phyloP scores from a whole-genome alignment of 2,113 vertebrate species.

The Protomyctophum bolini region DNA sequence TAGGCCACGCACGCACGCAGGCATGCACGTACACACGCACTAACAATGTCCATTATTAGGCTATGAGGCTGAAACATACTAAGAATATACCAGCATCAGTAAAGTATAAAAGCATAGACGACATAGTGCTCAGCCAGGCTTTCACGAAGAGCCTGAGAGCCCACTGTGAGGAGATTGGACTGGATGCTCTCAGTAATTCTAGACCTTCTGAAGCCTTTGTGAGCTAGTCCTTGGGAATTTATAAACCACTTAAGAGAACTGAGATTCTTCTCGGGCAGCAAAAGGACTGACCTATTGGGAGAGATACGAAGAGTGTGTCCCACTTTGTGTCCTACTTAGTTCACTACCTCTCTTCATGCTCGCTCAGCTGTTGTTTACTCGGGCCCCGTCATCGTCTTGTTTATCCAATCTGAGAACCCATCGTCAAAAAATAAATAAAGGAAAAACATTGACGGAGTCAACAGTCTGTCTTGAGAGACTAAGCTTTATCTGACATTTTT shows the following conservation, averaged over 20 bases:
- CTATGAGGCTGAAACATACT: conserved; percentile 1
- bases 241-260: neutral
- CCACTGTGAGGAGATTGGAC: neutral
- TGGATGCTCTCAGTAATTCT: neutral
- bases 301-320: conserved; percentile 1
- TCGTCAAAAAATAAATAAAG: no score
- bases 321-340: conserved; percentile 1
- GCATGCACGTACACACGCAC: neutral
- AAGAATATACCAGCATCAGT: conserved; percentile 20
- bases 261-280: neutral
- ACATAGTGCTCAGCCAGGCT: neutral
- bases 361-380: neutral
- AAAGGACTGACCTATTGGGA: neutral
- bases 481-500: neutral
- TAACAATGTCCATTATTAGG: no score
- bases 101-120: neutral
- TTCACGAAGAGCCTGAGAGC: conserved; percentile 11
- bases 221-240: neutral
- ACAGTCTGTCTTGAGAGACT: no score
- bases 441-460: no score
- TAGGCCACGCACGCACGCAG: neutral
- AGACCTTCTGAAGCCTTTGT: neutral
- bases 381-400: neutral
- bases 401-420: neutral
- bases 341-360: neutral